Conservation (phyloP, 2,797 vertebrate species). For the Clarias fuscus region DNA sequence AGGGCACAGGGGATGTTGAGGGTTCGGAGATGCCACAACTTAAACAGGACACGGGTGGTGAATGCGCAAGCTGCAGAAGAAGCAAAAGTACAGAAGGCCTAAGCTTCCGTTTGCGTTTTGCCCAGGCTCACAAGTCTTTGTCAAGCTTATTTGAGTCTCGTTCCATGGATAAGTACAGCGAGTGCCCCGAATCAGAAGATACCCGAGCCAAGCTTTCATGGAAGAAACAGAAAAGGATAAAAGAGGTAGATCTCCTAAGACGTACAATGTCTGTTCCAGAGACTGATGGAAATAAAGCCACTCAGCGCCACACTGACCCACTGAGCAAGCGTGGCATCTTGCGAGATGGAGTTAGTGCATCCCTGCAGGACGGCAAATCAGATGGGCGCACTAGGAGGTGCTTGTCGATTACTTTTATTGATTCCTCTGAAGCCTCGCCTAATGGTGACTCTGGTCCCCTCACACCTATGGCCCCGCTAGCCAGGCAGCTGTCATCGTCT, state of each 20-base stretch:
- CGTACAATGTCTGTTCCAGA: constrained; percentile 63
- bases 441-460: constrained; percentile 63
- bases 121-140: constrained; percentile 85
- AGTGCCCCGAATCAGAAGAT: constrained; percentile 66
- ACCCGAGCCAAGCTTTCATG: constrained; percentile 70
- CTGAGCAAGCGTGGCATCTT: constrained; percentile 64
- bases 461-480: constrained; percentile 54
- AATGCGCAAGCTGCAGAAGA: constrained; percentile 65
- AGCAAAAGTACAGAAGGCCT: constrained; percentile 78
- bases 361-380: constrained; percentile 60
- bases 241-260: constrained; percentile 72
- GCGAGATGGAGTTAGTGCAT: constrained; percentile 54
- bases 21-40: constrained; percentile 48
- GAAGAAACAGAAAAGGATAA: constrained; percentile 76
- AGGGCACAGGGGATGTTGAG: constrained; percentile 31
- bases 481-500: constrained; percentile 63
- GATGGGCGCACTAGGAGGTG: constrained; percentile 68
- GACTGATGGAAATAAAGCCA: constrained; percentile 16
- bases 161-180: constrained; percentile 73
- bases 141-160: constrained; percentile 85
- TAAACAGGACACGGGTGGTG: constrained; percentile 56
- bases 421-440: constrained; percentile 56
- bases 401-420: constrained; percentile 61
- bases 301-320: constrained; percentile 63
- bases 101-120: constrained; percentile 77